Base-by-base conservation (phyloP, 2,113 vertebrate genomes). In the Colistium nudipinnis region DNA sequence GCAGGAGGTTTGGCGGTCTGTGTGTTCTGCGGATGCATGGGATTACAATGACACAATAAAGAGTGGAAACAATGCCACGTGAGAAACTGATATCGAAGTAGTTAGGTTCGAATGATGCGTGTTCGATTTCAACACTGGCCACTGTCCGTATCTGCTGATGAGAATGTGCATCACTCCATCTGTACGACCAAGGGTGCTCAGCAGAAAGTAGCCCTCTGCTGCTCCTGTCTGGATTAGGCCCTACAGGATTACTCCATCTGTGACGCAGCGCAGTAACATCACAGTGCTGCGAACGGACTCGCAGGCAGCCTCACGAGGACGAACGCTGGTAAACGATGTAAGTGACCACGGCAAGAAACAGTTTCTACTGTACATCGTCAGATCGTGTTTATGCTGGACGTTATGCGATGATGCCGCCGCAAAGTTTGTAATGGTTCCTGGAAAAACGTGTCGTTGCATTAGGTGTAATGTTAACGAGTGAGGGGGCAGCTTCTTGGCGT, bases 241-340 rank as follows among this genome's bases (percentile, higher is more conserved):
- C 39, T 2, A 43, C 65, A 27, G 75, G 77, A 81, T 83, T 80
- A 83, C 69, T 70, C 83, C 82, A 83, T 83, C 74, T 22, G 80
- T 90, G 86, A 88, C 84, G 88, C 86, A 87, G 86, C 82, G 79
- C 8, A 78, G 78, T 73, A 74, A 56, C 35, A 49, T 44, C 13
- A 61, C 79, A 19, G 70, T 65, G 71, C 39, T n/a, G 63, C 74
- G 62, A 70, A 70, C 78, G 63, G 77, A 33, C 41, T 59, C 13
- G 25, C 55, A 9, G 9, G 11, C 60, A 48, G 49, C 78, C 61
- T 70, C 28, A 14, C 3, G 44, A 67, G 71, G 55, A 74, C 44
- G 60, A n/a, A 63, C 71, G 43, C 69, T 20, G 41, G 1, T 27
- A 24, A 72, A 85, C 85, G 76, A 70, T 65, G 80, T 38, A 33